Evolutionary conservation across 1,140 invertebrate species (phyloP).

Genomic region (Aphelinus atriplicis): DNA sequence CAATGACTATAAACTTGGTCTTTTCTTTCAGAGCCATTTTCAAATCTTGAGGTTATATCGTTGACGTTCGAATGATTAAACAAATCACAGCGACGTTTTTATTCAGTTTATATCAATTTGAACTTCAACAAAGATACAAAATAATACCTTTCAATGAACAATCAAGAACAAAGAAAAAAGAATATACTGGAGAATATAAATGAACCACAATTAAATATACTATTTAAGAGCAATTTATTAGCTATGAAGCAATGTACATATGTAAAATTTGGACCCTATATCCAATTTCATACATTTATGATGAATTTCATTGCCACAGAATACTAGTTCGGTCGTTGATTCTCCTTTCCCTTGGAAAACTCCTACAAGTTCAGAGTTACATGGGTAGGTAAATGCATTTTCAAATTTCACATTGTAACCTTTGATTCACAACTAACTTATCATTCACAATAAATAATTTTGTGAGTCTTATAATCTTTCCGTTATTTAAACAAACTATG

Average conservation of each 20-base stretch:
- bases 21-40: constrained; percentile 7
- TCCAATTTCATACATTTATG: constrained; percentile 39
- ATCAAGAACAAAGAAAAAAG: too few relatives aligned
- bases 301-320: constrained; percentile 21
- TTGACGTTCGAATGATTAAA: neutral
- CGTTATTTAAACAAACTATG: constrained; percentile 41
- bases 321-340: constrained; percentile 19
- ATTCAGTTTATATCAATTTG: neutral
- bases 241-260: neutral
- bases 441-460: constrained; percentile 32
- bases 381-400: constrained; percentile 33
- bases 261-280: neutral
- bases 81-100: neutral
- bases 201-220: too few relatives aligned
- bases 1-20: neutral
- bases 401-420: constrained; percentile 21
- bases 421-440: constrained; percentile 25
- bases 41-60: too few relatives aligned
- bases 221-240: too few relatives aligned
- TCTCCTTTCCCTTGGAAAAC: constrained; percentile 15
- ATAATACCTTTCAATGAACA: too few relatives aligned
- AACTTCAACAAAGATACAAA: neutral
- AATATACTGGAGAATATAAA: too few relatives aligned
- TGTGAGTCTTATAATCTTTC: constrained; percentile 38
- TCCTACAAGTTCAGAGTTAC: constrained; percentile 26